These are phyloP conservation scores for Meganola albula DNA, from an alignment of 2,888 invertebrate species.

Conservation along the genomic window DNA sequence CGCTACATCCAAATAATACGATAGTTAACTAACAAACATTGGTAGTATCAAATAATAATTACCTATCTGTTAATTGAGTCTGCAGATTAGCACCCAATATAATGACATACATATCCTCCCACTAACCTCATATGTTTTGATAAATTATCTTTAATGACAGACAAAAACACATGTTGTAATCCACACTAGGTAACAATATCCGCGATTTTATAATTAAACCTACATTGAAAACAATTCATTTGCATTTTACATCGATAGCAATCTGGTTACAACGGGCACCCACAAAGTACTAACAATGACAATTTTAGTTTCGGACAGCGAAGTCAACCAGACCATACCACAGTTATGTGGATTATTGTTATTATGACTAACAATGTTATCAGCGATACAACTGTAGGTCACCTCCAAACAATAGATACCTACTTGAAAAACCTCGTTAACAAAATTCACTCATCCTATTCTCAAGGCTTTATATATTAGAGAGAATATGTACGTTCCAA, in stretches of 20 bases:
- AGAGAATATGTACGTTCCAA: slow-evolving; percentile 48
- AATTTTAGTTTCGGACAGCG: slow-evolving; percentile 16
- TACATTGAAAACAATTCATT: slow-evolving; percentile 8
- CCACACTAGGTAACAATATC: slow-evolving; percentile 8
- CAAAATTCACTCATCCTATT: slow-evolving; percentile 34
- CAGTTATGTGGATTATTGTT: slow-evolving; percentile 23
- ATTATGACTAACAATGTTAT: slow-evolving; percentile 43
- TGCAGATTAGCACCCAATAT: too few species aligned
- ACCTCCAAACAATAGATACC: slow-evolving; percentile 35
- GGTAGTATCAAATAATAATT: too few species aligned
- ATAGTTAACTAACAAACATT: too few species aligned
- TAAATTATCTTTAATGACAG: background rate
- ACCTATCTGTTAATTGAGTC: too few species aligned
- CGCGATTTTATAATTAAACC: slow-evolving; percentile 8
- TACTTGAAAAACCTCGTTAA: slow-evolving; percentile 38
- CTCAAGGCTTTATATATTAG: slow-evolving; percentile 45
- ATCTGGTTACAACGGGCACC: slow-evolving; percentile 17
- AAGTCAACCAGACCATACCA: slow-evolving; percentile 28
- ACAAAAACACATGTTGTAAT: slow-evolving; percentile 9
- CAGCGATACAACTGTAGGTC: slow-evolving; percentile 31
- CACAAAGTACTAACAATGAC: too few species aligned
- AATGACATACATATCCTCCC: slow-evolving; percentile 1
- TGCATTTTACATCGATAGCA: too few species aligned
- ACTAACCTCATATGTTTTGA: slow-evolving; percentile 7
- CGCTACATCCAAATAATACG: too few species aligned